Percentiles rank a stretch among this genome's conserved stretches.
Evolutionary conservation across 2,888 invertebrate genomes (phyloP).

Genomic region (Plagodis pulveraria): DNA sequence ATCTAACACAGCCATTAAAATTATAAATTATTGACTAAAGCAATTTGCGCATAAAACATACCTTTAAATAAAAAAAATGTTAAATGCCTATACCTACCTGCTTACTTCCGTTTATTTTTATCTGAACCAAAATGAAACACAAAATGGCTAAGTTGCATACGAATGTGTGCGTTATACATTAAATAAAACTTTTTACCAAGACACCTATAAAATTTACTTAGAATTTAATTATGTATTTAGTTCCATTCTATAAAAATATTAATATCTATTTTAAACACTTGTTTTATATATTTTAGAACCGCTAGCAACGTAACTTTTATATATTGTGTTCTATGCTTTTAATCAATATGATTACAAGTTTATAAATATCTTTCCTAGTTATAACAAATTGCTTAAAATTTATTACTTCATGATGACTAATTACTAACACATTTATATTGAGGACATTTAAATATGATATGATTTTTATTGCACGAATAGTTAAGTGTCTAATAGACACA

Average conservation of each 20-base stretch:
- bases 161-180: too few relatives aligned
- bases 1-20: conserved; percentile 23
- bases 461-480: conserved; percentile 33
- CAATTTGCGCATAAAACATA: conserved; percentile 16
- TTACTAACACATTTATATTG: too few relatives aligned
- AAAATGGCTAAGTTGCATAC: too few relatives aligned
- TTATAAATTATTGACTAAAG: conserved; percentile 5
- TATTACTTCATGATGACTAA: neutral
- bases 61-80: too few relatives aligned
- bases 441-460: conserved; percentile 28
- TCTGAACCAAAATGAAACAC: too few relatives aligned
- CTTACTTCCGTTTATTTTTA: too few relatives aligned
- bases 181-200: too few relatives aligned
- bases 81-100: too few relatives aligned
- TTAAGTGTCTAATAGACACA: conserved; percentile 8
- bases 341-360: conserved; percentile 1
- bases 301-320: too few relatives aligned
- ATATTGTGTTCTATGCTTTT: neutral
- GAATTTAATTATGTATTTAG: neutral
- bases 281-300: neutral
- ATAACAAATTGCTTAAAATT: conserved; percentile 14
- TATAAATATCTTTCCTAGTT: conserved; percentile 1
- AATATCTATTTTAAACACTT: neutral
- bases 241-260: conserved; percentile 23
- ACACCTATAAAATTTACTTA: too few relatives aligned